Evolutionary conservation across 2,797 vertebrate species (phyloP).

Genomic region (Mycteria americana): DNA sequence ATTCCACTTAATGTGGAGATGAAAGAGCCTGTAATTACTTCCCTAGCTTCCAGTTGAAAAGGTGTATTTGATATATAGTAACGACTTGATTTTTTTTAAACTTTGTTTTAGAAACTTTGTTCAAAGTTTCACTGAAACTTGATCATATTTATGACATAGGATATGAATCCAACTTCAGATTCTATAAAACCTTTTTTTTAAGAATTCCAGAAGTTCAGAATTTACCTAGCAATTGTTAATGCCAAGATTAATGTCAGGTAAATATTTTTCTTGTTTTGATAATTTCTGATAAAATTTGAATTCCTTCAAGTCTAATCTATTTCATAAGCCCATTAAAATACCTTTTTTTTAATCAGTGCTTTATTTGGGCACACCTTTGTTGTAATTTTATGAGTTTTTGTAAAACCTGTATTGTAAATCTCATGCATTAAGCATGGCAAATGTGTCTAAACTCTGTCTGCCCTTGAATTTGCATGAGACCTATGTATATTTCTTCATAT

Average conservation of each 20-base stretch:
- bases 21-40: background rate
- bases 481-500: background rate
- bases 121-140: background rate
- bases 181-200: background rate
- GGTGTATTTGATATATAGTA: background rate
- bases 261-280: background rate
- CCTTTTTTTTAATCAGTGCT: background rate
- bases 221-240: background rate
- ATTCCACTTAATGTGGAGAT: background rate
- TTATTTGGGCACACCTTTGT: background rate
- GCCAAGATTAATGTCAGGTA: background rate
- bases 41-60: background rate
- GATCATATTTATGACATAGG: accelerated
- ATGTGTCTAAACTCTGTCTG: background rate
- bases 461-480: background rate
- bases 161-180: background rate
- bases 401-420: background rate
- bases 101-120: background rate
- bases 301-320: background rate
- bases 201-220: background rate
- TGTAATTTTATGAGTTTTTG: background rate
- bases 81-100: background rate
- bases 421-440: background rate
- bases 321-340: background rate
- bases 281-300: background rate